Conservation (phyloP, 2,888 invertebrate genomes). For the Zeuzera pyrina region DNA sequence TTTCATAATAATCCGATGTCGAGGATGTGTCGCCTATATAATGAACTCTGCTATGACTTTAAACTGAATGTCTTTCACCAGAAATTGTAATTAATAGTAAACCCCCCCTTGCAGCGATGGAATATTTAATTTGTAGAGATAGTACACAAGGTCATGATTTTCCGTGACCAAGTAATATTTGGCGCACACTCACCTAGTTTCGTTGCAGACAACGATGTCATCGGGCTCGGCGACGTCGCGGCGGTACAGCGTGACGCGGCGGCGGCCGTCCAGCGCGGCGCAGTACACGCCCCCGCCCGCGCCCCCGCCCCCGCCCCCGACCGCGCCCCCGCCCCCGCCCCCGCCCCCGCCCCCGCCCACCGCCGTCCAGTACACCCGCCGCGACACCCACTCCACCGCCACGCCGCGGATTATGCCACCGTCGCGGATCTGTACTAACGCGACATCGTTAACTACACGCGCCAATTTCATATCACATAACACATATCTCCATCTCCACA, state of each 20-base stretch:
- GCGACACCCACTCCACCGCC: conserved; percentile 80
- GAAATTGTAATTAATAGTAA: no score
- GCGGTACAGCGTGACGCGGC: conserved; percentile 65
- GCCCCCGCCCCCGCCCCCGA: conserved; percentile 64
- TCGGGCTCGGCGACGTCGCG: conserved; percentile 75
- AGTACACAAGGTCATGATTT: not conserved
- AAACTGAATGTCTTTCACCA: not conserved
- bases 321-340: conserved; percentile 57
- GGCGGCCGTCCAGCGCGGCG: conserved; percentile 72
- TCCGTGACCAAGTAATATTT: not conserved
- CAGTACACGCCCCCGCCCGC: conserved; percentile 45
- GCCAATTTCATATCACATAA: no score
- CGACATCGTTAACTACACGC: no score
- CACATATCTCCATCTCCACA: no score
- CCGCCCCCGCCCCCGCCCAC: conserved; percentile 28
- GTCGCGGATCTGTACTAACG: conserved; percentile 49
- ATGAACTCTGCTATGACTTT: not conserved
- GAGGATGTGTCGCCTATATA: not conserved
- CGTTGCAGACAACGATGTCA: conserved; percentile 80
- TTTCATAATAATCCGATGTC: not conserved
- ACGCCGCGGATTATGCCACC: conserved; percentile 80
- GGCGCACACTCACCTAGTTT: conserved; percentile 56
- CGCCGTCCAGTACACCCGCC: conserved; percentile 81
- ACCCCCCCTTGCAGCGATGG: no score
- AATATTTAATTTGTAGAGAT: not conserved